phyloP scores from a whole-genome alignment of 2,113 vertebrate species.

The Rallus limicola region DNA sequence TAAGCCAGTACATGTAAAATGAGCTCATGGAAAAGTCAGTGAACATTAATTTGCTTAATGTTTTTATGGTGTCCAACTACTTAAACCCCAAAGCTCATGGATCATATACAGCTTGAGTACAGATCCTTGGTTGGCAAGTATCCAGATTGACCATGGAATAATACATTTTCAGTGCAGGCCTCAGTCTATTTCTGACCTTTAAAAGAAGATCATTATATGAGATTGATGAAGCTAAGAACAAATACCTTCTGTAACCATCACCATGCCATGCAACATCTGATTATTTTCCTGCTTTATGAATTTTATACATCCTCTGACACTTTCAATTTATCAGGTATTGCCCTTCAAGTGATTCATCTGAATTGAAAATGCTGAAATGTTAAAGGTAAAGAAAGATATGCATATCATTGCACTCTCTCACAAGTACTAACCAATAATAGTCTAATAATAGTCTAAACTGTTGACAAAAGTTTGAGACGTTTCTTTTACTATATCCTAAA shows the following conservation, averaged over 20 bases:
- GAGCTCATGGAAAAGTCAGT: not conserved
- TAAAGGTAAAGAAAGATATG: not conserved
- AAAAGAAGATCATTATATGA: not conserved
- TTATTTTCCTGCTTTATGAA: constrained; percentile 8
- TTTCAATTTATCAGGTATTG: not conserved
- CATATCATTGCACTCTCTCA: not conserved
- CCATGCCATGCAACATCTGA: not conserved
- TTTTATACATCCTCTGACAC: not conserved
- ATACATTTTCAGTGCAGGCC: not conserved
- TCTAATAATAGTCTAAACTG: not conserved
- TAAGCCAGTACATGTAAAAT: not conserved
- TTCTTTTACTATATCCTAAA: not conserved
- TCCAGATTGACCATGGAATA: not conserved
- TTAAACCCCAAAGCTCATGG: not conserved
- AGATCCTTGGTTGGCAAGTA: not conserved
- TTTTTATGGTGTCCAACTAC: not conserved
- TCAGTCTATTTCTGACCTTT: constrained; percentile 27
- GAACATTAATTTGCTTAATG: not conserved
- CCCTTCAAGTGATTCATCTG: not conserved
- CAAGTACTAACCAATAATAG: not conserved
- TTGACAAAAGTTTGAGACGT: not conserved
- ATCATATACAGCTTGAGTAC: not conserved
- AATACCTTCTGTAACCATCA: not conserved
- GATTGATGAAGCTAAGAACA: not conserved
- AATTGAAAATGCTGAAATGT: not conserved